Evolutionary conservation across 2,888 invertebrate genomes (phyloP), one percentile per base, ranked within the genome.

Genomic region (Nephrotoma guestfalica): DNA sequence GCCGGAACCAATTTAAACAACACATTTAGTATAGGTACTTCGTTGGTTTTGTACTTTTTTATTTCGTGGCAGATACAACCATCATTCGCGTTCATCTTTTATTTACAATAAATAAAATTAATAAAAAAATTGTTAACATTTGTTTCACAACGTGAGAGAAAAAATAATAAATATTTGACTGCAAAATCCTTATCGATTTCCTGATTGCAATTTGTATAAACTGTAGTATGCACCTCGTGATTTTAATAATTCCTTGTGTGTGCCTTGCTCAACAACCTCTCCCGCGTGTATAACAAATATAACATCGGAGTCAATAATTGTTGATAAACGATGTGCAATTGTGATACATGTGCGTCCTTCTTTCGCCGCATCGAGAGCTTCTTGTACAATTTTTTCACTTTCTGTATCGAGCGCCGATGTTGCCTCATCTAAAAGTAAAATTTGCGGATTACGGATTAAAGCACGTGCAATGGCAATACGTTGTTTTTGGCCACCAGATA

Each of bases 251-350:
- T 96, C 93, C 13, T 92, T 92, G 89, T 96, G 96, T 0, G 94
- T 94, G 41, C 97, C 97, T 88, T 92, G 92, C 90, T 97, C 96
- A 0, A 93, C 94, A 4, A 97, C 93, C 41, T 91, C 91, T 89
- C 97, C 96, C 83, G 93, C 92, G 89, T 95, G 93, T 45, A 97
- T 92, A 5, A 97, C 96, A 88, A 95, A 95, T 88, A 97, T 97
- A 88, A 95, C 92, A 90, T 97, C 95, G 0, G 95, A 95, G 89
- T 95, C 94, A 90, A 95, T 94, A 88, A 96, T 94, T 41, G 96
- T 96, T 6, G 95, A 93, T 85, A 97, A 93, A 41, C 96, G 93
- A 91, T 96, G 96, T 0, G 96, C 96, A 88, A 96, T 96, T 86
- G 95, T 95, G 87, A 96, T 94, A 89, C 95, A 95, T 0, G 96